phyloP scores from a whole-genome alignment of 2,113 vertebrate species.

The Ornithorhynchus anatinus region DNA sequence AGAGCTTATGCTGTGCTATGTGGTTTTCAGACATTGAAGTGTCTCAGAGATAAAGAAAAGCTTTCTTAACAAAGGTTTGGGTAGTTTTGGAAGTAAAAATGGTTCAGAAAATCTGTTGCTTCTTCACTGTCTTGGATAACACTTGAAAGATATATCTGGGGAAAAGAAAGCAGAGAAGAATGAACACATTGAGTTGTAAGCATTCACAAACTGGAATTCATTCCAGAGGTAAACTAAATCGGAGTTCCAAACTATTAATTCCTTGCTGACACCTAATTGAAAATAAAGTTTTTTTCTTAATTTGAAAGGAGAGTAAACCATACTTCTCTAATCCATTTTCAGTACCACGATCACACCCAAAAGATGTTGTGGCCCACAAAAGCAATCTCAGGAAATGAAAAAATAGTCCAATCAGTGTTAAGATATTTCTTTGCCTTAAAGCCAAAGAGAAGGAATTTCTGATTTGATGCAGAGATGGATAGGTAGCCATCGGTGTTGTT shows the following conservation, averaged over 20 bases:
- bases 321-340: neutral
- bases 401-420: neutral
- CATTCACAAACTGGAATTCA: neutral
- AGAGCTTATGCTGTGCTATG: no score
- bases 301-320: neutral
- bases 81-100: no score
- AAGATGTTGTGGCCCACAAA: neutral
- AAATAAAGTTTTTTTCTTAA: neutral
- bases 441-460: no score
- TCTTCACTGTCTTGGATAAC: neutral
- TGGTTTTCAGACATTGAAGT: no score
- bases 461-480: no score
- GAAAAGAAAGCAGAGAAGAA: neutral
- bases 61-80: no score
- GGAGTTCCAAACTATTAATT: neutral
- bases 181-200: neutral
- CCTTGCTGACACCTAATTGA: neutral
- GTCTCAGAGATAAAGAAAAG: no score
- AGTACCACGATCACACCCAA: neutral
- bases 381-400: neutral
- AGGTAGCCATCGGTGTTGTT: no score
- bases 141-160: neutral
- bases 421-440: accelerated
- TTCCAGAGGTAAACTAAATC: neutral
- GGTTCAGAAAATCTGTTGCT: neutral